These are phyloP conservation scores for Drosophila conformis DNA, from an alignment of 2,888 invertebrate species.

Conservation along the genomic window DNA sequence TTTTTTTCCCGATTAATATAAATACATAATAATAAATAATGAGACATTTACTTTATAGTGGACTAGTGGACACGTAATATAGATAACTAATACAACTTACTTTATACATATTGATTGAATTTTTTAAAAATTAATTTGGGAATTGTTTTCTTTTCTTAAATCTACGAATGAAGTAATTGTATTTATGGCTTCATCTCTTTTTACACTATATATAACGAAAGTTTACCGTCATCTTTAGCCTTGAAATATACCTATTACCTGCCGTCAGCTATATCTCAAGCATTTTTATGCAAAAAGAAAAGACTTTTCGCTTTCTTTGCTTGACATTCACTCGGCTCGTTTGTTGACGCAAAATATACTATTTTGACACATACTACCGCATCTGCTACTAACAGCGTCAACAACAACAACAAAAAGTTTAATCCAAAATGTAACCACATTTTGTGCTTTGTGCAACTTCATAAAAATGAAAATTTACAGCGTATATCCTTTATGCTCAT, in stretches of 20 bases:
- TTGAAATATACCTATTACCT: constrained; percentile 10
- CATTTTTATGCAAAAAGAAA: constrained; percentile 14
- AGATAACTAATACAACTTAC: neutral
- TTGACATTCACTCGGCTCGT: constrained; percentile 37
- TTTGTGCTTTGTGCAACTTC: constrained; percentile 78
- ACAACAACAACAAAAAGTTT: constrained; percentile 39
- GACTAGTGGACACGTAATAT: neutral
- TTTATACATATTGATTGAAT: neutral
- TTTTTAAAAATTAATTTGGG: neutral
- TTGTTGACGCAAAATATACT: constrained; percentile 29
- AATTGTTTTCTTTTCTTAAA: neutral
- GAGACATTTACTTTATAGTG: neutral
- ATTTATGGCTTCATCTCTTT: neutral
- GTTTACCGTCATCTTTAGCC: constrained; percentile 12
- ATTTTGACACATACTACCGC: constrained; percentile 18
- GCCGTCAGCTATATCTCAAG: constrained; percentile 15
- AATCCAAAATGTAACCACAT: constrained; percentile 80
- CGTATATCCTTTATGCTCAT: constrained; percentile 79
- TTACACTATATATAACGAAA: neutral
- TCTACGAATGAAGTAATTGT: neutral
- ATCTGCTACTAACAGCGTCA: constrained; percentile 5
- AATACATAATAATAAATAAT: neutral
- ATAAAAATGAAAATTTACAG: constrained; percentile 81
- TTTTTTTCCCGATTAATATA: neutral
- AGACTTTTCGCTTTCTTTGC: constrained; percentile 44